phyloP scores from a whole-genome alignment of 2,797 vertebrate species.

The Syndactyla subalaris region DNA sequence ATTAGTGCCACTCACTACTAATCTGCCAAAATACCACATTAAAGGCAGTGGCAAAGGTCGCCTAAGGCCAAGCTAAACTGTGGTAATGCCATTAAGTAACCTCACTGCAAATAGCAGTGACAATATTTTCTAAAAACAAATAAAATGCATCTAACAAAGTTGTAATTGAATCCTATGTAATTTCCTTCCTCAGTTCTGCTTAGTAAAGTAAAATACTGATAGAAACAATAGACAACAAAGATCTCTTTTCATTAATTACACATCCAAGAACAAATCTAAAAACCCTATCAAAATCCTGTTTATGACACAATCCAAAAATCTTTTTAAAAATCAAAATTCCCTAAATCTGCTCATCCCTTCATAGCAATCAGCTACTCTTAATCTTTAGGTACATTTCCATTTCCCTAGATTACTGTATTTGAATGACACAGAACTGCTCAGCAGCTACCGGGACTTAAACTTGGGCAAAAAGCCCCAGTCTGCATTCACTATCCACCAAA shows the following conservation, averaged over 20 bases:
- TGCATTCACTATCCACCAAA: slow-evolving; percentile 27
- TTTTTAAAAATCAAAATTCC: slow-evolving; percentile 46
- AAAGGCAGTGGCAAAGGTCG: slow-evolving; percentile 29
- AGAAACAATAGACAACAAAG: background rate
- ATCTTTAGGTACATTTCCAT: slow-evolving; percentile 42
- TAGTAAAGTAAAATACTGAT: background rate
- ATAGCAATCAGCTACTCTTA: slow-evolving; percentile 38
- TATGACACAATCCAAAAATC: slow-evolving; percentile 6
- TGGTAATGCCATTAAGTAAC: slow-evolving; percentile 22
- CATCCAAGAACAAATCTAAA: background rate
- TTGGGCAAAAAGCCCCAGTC: slow-evolving; percentile 6
- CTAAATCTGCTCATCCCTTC: slow-evolving; percentile 15
- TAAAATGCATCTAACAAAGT: background rate
- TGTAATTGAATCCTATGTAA: background rate
- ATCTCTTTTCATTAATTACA: background rate
- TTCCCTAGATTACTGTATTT: slow-evolving; percentile 44
- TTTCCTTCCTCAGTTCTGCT: background rate
- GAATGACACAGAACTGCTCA: slow-evolving; percentile 23
- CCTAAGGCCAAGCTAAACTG: slow-evolving; percentile 45
- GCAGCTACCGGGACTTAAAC: background rate
- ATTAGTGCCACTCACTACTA: slow-evolving; percentile 11
- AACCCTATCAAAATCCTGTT: background rate
- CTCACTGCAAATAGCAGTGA: background rate
- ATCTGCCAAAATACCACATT: slow-evolving; percentile 48
- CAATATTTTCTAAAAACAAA: background rate